Evolutionary conservation across 2,888 invertebrate genomes (phyloP).

Genomic region (Gymnocheta viridis): DNA sequence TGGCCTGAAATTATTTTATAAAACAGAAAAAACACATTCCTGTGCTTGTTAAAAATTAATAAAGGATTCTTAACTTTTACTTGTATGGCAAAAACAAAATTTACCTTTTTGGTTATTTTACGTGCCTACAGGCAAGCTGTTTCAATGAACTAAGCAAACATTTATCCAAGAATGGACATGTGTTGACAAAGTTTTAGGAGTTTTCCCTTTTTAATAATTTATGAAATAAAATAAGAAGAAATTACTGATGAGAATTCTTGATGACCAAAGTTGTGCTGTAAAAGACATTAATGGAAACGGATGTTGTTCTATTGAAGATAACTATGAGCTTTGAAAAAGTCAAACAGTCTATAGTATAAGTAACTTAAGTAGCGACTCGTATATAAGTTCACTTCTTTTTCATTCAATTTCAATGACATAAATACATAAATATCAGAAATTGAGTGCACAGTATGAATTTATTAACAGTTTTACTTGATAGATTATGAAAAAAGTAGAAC

Average conservation of each 20-base stretch:
- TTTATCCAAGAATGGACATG: conserved; percentile 20
- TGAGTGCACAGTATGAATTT: conserved; percentile 42
- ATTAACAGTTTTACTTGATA: conserved; percentile 41
- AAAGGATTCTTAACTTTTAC: conserved; percentile 8
- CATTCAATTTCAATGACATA: conserved; percentile 52
- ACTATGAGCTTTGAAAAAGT: conserved; percentile 18
- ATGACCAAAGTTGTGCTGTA: conserved; percentile 38
- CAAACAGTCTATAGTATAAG: not conserved
- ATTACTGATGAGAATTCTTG: conserved; percentile 55
- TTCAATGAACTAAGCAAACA: not conserved
- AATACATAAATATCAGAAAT: conserved; percentile 30
- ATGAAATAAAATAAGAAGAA: conserved; percentile 29
- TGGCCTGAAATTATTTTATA: not conserved
- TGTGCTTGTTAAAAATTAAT: conserved; percentile 20
- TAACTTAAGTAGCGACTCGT: conserved; percentile 3
- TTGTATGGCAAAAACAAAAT: conserved; percentile 4
- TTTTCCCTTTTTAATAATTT: conserved; percentile 58
- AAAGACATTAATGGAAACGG: conserved; percentile 10
- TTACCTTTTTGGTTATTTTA: not conserved
- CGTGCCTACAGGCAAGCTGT: conserved; percentile 1
- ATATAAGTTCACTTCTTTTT: conserved; percentile 1
- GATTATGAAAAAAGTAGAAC: not conserved
- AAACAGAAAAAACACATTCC: conserved; percentile 16
- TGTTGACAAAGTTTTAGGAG: conserved; percentile 33
- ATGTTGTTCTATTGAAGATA: conserved; percentile 23